A percentile compares a stretch with the other conserved stretches of the same genome.
phyloP scores from a whole-genome alignment of 2,113 vertebrate genomes.

The Polyodon spathula region DNA sequence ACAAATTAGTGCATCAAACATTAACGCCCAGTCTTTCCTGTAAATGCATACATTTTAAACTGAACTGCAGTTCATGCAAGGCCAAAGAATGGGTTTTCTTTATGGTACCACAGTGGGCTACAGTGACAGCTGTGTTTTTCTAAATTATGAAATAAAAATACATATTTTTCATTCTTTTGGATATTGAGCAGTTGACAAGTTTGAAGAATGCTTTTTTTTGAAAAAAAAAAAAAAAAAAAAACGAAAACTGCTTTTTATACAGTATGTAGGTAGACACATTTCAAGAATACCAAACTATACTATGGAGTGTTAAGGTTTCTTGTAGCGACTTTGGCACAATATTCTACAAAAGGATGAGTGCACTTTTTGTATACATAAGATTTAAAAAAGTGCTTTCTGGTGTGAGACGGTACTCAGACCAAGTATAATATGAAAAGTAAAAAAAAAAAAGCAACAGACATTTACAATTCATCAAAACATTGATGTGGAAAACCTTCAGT shows the following conservation, averaged over 20 bases:
- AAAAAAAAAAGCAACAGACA: slow-evolving; percentile 35
- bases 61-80: no score
- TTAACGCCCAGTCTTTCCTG: no score
- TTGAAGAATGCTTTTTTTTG: neutral
- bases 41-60: no score
- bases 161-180: neutral
- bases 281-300: no score
- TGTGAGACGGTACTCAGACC: slow-evolving; percentile 41
- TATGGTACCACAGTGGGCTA: neutral
- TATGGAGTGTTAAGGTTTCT: slow-evolving; percentile 22
- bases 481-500: slow-evolving; percentile 16
- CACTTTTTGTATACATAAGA: slow-evolving; percentile 30
- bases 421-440: slow-evolving; percentile 23
- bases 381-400: slow-evolving; percentile 46
- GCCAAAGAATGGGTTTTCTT: no score
- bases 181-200: neutral
- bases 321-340: slow-evolving; percentile 56
- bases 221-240: no score
- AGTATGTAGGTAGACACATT: no score
- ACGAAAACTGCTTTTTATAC: no score
- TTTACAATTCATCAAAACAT: slow-evolving; percentile 29
- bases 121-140: neutral
- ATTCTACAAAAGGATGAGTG: slow-evolving; percentile 36
- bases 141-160: neutral
- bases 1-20: no score